Percentiles rank a stretch among this genome's conserved stretches.
phyloP scores from a whole-genome alignment of 2,888 invertebrate genomes.

The Epirrita christyi region DNA sequence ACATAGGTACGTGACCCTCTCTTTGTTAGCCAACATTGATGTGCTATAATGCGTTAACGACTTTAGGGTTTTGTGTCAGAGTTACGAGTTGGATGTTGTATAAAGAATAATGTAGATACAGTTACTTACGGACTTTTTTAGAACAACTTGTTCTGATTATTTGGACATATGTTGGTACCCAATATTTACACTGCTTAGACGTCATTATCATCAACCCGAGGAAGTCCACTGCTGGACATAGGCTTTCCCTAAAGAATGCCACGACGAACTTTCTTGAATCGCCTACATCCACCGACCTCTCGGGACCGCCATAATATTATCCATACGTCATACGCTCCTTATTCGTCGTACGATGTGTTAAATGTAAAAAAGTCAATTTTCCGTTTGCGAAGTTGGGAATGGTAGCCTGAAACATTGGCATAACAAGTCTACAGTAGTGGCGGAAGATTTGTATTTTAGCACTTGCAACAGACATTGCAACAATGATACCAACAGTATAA shows the following conservation, averaged over 20 bases:
- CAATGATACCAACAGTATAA: constrained; percentile 64
- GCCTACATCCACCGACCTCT: too few species aligned
- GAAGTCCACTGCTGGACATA: too few species aligned
- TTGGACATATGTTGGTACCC: not conserved
- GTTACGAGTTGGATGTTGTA: constrained; percentile 25
- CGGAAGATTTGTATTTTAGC: constrained; percentile 29
- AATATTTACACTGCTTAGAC: too few species aligned
- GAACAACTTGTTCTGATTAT: not conserved
- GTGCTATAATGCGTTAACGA: constrained; percentile 53
- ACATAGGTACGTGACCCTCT: constrained; percentile 77
- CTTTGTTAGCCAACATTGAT: constrained; percentile 65
- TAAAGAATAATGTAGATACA: not conserved
- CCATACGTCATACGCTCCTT: too few species aligned
- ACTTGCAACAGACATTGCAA: constrained; percentile 53
- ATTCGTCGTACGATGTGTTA: too few species aligned
- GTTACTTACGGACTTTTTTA: not conserved
- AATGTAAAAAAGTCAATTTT: too few species aligned
- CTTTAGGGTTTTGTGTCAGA: constrained; percentile 40
- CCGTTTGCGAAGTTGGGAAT: too few species aligned
- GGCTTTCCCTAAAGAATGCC: too few species aligned
- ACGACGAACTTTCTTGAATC: too few species aligned
- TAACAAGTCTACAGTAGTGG: not conserved
- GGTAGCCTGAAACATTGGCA: too few species aligned
- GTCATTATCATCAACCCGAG: too few species aligned
- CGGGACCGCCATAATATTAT: too few species aligned